Conservation (phyloP, 2,888 invertebrate species). For the Troglohyphantes excavatus region DNA sequence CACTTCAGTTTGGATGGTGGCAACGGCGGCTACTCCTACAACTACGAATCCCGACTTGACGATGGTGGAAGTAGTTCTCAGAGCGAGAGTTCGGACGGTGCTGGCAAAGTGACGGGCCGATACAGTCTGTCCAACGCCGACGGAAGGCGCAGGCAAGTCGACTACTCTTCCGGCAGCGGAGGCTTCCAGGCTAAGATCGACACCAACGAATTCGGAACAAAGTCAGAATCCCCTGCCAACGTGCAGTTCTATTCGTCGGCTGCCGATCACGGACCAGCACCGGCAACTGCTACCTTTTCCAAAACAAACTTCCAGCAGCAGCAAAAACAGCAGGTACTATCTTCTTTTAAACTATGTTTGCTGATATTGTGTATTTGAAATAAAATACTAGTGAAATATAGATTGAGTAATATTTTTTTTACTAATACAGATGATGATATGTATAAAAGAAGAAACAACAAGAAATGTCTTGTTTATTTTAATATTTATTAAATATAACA, state of each 20-base stretch:
- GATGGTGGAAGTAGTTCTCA: conserved; percentile 69
- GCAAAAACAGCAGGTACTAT: conserved; percentile 31
- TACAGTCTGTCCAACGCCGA: conserved; percentile 68
- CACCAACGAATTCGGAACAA: conserved; percentile 75
- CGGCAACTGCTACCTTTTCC: conserved; percentile 14
- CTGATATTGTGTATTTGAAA: too few species aligned
- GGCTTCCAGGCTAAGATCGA: conserved; percentile 70
- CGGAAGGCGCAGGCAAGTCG: conserved; percentile 77
- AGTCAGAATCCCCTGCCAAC: conserved; percentile 63
- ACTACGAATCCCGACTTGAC: conserved; percentile 46
- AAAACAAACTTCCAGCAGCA: neutral
- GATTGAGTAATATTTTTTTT: too few species aligned
- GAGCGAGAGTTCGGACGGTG: conserved; percentile 59
- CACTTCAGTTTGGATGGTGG: conserved; percentile 32
- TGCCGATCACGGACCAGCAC: conserved; percentile 27
- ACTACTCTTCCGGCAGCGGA: conserved; percentile 79
- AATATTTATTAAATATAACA: too few species aligned
- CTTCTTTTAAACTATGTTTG: neutral
- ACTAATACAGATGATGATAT: too few species aligned
- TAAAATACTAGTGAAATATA: too few species aligned
- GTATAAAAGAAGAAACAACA: too few species aligned
- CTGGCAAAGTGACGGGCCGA: conserved; percentile 68
- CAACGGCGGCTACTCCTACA: conserved; percentile 47
- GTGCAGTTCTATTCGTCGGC: conserved; percentile 67
- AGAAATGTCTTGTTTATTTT: too few species aligned